phyloP scores from a whole-genome alignment of 2,797 vertebrate genomes.

The Xiphorhynchus erythropygius region DNA sequence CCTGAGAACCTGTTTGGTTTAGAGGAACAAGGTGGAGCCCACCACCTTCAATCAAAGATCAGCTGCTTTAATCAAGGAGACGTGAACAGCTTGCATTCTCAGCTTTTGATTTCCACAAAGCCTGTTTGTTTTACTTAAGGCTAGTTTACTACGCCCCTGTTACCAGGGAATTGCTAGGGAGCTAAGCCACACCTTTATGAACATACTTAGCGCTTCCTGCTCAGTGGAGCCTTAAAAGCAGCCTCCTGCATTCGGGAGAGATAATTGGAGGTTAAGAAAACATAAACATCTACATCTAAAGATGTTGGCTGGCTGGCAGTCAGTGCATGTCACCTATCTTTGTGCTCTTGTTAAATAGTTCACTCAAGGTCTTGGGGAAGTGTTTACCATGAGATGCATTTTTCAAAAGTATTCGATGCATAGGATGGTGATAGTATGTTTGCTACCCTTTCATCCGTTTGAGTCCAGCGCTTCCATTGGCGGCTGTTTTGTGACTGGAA shows the following conservation, averaged over 20 bases:
- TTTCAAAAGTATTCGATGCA: not conserved
- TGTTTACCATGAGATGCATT: not conserved
- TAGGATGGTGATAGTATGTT: not conserved
- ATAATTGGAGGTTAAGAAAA: constrained; percentile 11
- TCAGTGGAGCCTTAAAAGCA: not conserved
- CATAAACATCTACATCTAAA: not conserved
- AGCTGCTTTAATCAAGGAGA: constrained; percentile 14
- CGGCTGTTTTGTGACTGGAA: not conserved
- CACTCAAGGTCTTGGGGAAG: not conserved
- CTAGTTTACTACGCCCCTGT: constrained; percentile 15
- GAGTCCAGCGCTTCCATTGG: not conserved
- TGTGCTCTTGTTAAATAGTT: not conserved
- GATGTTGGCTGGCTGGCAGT: not conserved
- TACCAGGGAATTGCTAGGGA: constrained; percentile 51
- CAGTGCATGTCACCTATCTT: not conserved
- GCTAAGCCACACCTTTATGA: constrained; percentile 59
- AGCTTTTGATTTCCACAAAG: constrained; percentile 49
- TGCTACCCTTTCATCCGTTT: not conserved
- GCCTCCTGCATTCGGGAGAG: not conserved
- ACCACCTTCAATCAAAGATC: not conserved
- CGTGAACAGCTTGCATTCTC: constrained; percentile 7
- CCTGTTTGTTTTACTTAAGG: constrained; percentile 64
- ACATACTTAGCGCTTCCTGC: constrained; percentile 43
- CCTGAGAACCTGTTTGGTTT: not conserved
- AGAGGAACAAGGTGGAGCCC: not conserved